Evolutionary conservation across 2,888 invertebrate species (phyloP).

Genomic region (Clunio marinus): DNA sequence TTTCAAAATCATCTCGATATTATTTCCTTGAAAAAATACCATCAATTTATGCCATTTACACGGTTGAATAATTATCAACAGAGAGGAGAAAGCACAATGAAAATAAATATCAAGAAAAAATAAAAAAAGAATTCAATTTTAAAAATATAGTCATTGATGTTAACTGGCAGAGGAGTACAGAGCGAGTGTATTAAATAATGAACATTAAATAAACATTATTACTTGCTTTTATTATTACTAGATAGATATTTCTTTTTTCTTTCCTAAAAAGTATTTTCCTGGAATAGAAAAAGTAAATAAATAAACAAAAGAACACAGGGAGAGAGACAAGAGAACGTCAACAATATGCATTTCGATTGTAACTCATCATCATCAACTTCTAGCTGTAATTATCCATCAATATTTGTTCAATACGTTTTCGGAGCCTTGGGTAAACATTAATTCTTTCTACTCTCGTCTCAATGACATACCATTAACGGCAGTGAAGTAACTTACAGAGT

Average conservation of each 20-base stretch:
- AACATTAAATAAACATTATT: conserved; percentile 10
- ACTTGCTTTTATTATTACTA: too few species aligned
- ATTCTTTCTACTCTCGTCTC: neutral
- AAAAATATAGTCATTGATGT: conserved; percentile 4
- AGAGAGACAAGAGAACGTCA: neutral
- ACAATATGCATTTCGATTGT: conserved; percentile 22
- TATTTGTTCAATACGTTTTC: conserved; percentile 32
- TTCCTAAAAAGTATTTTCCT: neutral
- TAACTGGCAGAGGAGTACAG: too few species aligned
- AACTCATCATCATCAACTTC: conserved; percentile 24
- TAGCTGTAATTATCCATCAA: conserved; percentile 27
- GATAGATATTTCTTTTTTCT: neutral
- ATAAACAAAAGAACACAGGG: conserved; percentile 24
- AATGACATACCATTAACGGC: neutral
- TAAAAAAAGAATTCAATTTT: conserved; percentile 3
- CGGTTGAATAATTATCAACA: conserved; percentile 11
- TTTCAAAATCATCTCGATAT: too few species aligned
- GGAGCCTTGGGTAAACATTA: conserved; percentile 18
- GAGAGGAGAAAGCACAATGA: neutral
- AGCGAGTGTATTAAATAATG: conserved; percentile 17
- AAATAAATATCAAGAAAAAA: too few species aligned
- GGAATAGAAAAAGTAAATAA: conserved; percentile 24
- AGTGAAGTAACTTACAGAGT: neutral
- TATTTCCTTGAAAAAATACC: conserved; percentile 6
- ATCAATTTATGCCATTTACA: conserved; percentile 20